Evolutionary conservation across 2,113 vertebrate genomes (phyloP).

Genomic region (Pica pica): DNA sequence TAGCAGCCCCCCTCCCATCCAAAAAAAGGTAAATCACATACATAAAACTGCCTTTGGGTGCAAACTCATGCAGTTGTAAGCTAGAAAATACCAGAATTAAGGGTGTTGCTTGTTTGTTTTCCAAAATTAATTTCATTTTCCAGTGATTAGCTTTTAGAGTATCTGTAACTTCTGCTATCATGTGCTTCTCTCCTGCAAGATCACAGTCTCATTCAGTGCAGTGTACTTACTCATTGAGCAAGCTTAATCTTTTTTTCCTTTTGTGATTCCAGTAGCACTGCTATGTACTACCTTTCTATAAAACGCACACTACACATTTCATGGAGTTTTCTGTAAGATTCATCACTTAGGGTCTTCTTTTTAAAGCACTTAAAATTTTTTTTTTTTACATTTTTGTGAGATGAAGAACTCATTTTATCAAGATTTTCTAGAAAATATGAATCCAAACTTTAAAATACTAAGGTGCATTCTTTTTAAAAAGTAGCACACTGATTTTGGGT

Average conservation of each 20-base stretch:
- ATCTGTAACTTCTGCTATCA: background rate
- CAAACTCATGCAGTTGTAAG: background rate
- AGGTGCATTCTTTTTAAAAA: background rate
- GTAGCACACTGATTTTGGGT: background rate
- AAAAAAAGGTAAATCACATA: background rate
- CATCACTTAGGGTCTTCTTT: background rate
- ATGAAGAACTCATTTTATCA: background rate
- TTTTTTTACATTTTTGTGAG: background rate
- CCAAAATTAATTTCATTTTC: background rate
- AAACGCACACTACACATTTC: background rate
- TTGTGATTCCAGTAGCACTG: background rate
- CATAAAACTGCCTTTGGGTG: background rate
- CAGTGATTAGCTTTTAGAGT: background rate
- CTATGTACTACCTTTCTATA: background rate
- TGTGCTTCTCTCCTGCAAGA: background rate
- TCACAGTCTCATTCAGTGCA: background rate
- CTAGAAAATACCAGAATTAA: background rate
- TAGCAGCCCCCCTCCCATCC: background rate
- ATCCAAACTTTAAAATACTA: background rate
- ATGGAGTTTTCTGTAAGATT: background rate
- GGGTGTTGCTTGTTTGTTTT: background rate
- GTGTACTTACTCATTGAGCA: background rate
- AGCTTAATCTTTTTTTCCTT: background rate
- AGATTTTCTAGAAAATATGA: background rate
- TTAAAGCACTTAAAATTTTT: background rate